phyloP scores from a whole-genome alignment of 1,140 invertebrate species.

The Centruroides sculpturatus region DNA sequence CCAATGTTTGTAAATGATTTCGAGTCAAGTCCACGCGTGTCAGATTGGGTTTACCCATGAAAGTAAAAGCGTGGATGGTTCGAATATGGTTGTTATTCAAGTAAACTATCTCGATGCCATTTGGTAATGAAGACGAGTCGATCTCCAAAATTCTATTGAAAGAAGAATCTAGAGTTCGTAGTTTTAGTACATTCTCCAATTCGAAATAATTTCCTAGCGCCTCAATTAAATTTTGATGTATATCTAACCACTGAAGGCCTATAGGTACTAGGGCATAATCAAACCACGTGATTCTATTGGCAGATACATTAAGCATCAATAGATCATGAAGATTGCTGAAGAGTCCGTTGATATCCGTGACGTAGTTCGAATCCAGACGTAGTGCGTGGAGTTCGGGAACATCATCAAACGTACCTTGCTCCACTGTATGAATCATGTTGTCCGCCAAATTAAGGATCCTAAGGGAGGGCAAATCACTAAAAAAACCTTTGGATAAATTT shows the following conservation, averaged over 20 bases:
- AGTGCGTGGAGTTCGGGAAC: slow-evolving; percentile 67
- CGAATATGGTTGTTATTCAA: slow-evolving; percentile 68
- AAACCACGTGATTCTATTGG: slow-evolving; percentile 78
- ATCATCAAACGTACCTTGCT: slow-evolving; percentile 63
- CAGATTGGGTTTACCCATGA: slow-evolving; percentile 65
- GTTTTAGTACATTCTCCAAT: slow-evolving; percentile 47
- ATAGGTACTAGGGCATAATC: slow-evolving; percentile 71
- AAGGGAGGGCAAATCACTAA: slow-evolving; percentile 57
- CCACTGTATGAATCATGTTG: slow-evolving; percentile 63
- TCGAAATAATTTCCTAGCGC: slow-evolving; percentile 71
- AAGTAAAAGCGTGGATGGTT: slow-evolving; percentile 60
- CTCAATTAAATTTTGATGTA: slow-evolving; percentile 72
- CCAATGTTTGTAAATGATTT: slow-evolving; percentile 65
- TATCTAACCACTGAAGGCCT: slow-evolving; percentile 71
- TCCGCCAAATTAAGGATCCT: slow-evolving; percentile 77
- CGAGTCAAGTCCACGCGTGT: slow-evolving; percentile 68
- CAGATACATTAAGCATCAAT: slow-evolving; percentile 78
- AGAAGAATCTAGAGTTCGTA: slow-evolving; percentile 65
- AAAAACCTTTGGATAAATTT: slow-evolving; percentile 63
- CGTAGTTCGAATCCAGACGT: slow-evolving; percentile 64
- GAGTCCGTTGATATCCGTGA: slow-evolving; percentile 67
- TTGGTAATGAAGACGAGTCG: slow-evolving; percentile 54
- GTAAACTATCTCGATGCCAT: slow-evolving; percentile 59
- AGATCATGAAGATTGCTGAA: slow-evolving; percentile 67
- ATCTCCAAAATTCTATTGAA: slow-evolving; percentile 63